Base-by-base conservation (phyloP, 2,797 vertebrate genomes). In the Bovichtus variegatus region DNA sequence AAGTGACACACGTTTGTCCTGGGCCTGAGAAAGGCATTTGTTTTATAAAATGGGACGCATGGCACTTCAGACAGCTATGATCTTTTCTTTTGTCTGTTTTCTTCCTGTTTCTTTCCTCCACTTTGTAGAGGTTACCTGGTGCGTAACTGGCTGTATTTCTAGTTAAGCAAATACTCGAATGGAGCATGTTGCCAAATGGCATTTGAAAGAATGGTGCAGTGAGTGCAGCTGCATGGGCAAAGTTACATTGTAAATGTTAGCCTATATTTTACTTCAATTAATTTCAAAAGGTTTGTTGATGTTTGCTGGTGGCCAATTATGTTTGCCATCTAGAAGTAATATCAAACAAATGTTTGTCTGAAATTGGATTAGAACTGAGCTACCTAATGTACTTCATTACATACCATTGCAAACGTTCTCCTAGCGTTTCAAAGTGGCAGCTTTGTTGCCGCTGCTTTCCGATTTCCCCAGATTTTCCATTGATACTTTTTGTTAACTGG, bases 151-250 rank as follows among this genome's bases (percentile, higher is more conserved):
- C 59, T 74, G 58, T 38, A 60, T 67, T 76, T 82, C n/a, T 67
- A 47, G 41, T 81, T 73, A 40, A 49, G 40, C 65, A 62, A 71
- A 75, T 29, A 46, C 53, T 44, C n/a, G 1, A 53, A 53, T 38
- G 41, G 57, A 2, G 29, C 34, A 51, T 73, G 29, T 41, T 44
- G 43, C 21, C 6, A 50, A 71, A 66, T 74, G 50, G 4, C 27
- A 59, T 64, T 66, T 63, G 27, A 61, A 50, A 3, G 6, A 1
- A 29, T 13, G 7, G 13, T 15, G 50, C 27, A 27, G 23, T 43
- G 54, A 54, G 21, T 53, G 47, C 9, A 25, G 9, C 12, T 40
- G 27, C 25, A 41, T 16, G 1, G 31, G 13, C 18, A 71, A 36
- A 49, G 21, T 40, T 18, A 19, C 31, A 31, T 53, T 29, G 3